Base-by-base conservation (phyloP, 2,113 vertebrate genomes). In the Donacobius atricapilla region DNA sequence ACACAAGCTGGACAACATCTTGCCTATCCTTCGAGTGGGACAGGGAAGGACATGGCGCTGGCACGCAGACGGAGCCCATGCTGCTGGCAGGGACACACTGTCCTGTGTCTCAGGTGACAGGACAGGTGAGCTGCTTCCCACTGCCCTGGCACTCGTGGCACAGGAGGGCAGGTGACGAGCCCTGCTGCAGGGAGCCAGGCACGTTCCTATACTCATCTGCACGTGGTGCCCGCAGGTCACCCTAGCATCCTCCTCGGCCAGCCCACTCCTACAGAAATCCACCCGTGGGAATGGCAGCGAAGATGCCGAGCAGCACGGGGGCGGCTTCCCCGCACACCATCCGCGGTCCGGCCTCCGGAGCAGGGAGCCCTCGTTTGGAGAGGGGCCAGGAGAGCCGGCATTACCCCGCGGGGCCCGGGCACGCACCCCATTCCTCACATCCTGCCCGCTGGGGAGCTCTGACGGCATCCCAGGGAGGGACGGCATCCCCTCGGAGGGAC, bases 1-100 rank as follows among this genome's bases (percentile, higher is more conserved):
- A 89, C 19, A 27, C 30, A 64, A 88, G 18, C 20, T 23, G 18
- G 8, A 76, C 16, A 66, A 70, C 0, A 2, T 2, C 8, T 33
- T 44, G 48, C 3, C 17, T 70, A 30, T 45, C 11, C 25, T 56
- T 24, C 1, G 11, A 69, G 48, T 0, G 0, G 13, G 57, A 79
- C 1, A 6, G 27, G n/a, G 39, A 63, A 10, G 39, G 33, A 72
- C 1, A 1, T 1, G 15, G 64, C 0, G 0, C 23, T 1, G 1
- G 68, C 65, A 89, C 4, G 4, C 0, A 2, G 65, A 71, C 12
- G 10, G 37, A 63, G 35, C 27, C 58, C 2, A 0, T 2, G 5
- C 11, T 10, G 11, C 10, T 40, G 30, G 21, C 14, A 15, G 56
- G 56, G 47, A 87, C 35, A 35, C 1, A 1, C 31, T 3, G 2